A percentile compares a stretch with the other conserved stretches of the same genome.
phyloP scores from a whole-genome alignment of 2,797 vertebrate genomes.

The Gastrophryne carolinensis region DNA sequence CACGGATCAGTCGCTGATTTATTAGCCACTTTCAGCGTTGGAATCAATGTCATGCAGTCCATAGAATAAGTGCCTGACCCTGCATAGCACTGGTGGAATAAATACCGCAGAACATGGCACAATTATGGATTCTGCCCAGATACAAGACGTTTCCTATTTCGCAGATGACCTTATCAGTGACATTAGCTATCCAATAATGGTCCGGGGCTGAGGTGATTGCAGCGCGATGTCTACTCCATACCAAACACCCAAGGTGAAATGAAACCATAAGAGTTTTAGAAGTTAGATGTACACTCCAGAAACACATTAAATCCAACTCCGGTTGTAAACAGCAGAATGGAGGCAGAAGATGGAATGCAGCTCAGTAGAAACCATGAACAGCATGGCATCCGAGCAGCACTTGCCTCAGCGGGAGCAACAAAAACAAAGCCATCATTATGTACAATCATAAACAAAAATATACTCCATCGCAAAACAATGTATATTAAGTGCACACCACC shows the following conservation, averaged over 20 bases:
- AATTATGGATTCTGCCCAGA: constrained; percentile 41
- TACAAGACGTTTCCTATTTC: constrained; percentile 48
- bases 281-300: too few relatives aligned
- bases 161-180: constrained; percentile 58
- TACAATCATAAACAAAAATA: constrained; percentile 14
- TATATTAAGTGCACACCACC: neutral
- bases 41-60: constrained; percentile 32
- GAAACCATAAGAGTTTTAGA: neutral
- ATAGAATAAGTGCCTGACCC: constrained; percentile 47
- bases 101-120: constrained; percentile 53
- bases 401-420: neutral
- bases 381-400: neutral
- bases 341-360: neutral
- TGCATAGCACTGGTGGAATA: constrained; percentile 49
- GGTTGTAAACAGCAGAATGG: neutral
- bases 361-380: neutral
- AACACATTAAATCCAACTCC: too few relatives aligned
- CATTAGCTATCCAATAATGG: constrained; percentile 52
- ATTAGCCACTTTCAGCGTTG: constrained; percentile 26
- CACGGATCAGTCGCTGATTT: constrained; percentile 52
- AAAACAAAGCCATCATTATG: constrained; percentile 5
- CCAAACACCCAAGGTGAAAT: constrained; percentile 14
- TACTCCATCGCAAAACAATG: neutral
- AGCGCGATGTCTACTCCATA: neutral
- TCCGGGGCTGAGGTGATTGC: constrained; percentile 31